A percentile compares a stretch with the other conserved stretches of the same genome.
These are phyloP conservation scores for Neuroterus valhalla DNA, from an alignment of 1,140 invertebrate species.

Conservation along the genomic window DNA sequence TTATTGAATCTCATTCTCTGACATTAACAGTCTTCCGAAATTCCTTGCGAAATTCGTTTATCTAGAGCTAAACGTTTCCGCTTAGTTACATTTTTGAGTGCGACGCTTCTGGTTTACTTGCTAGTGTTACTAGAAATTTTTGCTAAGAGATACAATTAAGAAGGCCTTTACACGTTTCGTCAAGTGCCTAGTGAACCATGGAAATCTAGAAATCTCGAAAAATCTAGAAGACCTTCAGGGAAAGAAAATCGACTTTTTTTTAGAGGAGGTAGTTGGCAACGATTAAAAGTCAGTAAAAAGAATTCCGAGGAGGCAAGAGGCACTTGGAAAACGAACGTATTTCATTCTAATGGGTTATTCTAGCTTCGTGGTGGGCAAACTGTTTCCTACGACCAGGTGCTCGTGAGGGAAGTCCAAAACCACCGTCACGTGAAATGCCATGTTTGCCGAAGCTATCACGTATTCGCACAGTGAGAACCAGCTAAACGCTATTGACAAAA, in stretches of 20 bases:
- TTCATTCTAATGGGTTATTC: slow-evolving; percentile 65
- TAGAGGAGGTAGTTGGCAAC: slow-evolving; percentile 19
- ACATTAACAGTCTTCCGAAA: not conserved
- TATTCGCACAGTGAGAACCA: slow-evolving; percentile 96
- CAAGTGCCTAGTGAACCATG: slow-evolving; percentile 11
- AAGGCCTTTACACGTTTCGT: slow-evolving; percentile 22
- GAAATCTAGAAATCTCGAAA: slow-evolving; percentile 11
- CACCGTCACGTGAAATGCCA: slow-evolving; percentile 92
- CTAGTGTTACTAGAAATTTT: slow-evolving; percentile 11
- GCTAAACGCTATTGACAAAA: slow-evolving; percentile 85
- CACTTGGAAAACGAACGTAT: slow-evolving; percentile 63
- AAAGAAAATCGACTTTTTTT: not conserved
- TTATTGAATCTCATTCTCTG: too few species aligned
- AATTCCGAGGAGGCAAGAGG: slow-evolving; percentile 62
- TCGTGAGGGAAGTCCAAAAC: slow-evolving; percentile 90
- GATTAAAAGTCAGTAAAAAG: slow-evolving; percentile 17
- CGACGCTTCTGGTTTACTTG: not conserved
- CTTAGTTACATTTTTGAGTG: not conserved
- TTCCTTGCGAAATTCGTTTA: not conserved
- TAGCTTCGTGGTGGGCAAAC: slow-evolving; percentile 66
- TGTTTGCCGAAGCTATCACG: slow-evolving; percentile 91
- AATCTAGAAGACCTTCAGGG: not conserved
- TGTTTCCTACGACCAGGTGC: slow-evolving; percentile 83
- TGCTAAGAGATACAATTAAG: slow-evolving; percentile 14
- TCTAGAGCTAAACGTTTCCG: not conserved